phyloP scores from a whole-genome alignment of 53 echinoderm and acorn worm species.

The Antedon mediterranea region DNA sequence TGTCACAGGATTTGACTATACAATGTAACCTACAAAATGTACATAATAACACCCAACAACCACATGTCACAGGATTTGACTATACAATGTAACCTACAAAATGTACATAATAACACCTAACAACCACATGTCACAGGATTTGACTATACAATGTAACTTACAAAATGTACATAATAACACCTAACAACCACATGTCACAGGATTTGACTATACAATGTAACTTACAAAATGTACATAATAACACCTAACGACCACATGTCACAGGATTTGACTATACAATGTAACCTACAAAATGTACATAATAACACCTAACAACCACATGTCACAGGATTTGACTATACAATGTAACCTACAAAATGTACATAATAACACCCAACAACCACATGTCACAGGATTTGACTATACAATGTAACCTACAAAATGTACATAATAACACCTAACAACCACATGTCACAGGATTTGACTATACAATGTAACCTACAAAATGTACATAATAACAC shows the following conservation, averaged over 20 bases:
- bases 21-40: no score
- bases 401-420: no score
- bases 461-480: no score
- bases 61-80: conserved; percentile 99
- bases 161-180: conserved; percentile 98
- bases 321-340: conserved; percentile 98
- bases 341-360: no score
- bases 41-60: conserved; percentile 99
- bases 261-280: conserved; percentile 98
- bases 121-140: conserved; percentile 99
- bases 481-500: conserved; percentile 98
- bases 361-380: conserved; percentile 99
- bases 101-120: conserved; percentile 99
- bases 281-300: conserved; percentile 99
- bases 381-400: conserved; percentile 99
- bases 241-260: conserved; percentile 99
- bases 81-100: no score
- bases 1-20: conserved; percentile 98
- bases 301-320: conserved; percentile 99
- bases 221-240: conserved; percentile 97
- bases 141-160: no score
- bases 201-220: no score
- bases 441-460: conserved; percentile 99
- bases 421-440: conserved; percentile 99
- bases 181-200: conserved; percentile 99